Evolutionary conservation across 2,888 invertebrate genomes (phyloP), one percentile per base, ranked within the genome.

Genomic region (Rhingia campestris): DNA sequence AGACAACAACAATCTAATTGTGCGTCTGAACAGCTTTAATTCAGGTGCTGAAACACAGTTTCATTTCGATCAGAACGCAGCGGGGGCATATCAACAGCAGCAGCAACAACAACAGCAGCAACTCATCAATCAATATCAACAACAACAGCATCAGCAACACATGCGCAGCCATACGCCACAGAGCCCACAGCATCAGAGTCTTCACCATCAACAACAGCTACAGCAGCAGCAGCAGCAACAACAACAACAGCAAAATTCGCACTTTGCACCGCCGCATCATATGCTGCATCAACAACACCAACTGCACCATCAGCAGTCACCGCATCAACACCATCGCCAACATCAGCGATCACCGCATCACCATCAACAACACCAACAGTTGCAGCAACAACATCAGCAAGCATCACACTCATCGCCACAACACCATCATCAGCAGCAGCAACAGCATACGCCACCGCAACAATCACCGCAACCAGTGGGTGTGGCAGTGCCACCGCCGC

Each of bases 281-380:
- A 87, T 90, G 54, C 87, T 88, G 7, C 89, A 88, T 10, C 89
- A 89, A 63, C 90, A 89, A 53, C 88, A 87, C 37, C 88, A 89
- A 47, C 79, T 87, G 66, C 86, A 86, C 32, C 86, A 86, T 54
- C 90, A 88, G 35, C 89, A 88, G n/a, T 87, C 88, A 58, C 88
- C 87, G 53, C 79, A 82, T 70, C 63, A 86, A 73, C 88, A 89
- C 86, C 88, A 90, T 51, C 87, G 90, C 86, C 88, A 87, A 64
- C 89, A 87, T 35, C 89, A 90, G 67, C 88, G 88, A 12, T 89
- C 90, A 72, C 90, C 90, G n/a, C 88, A 90, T 10, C 91, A 91
- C 64, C 90, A 89, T 43, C 88, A 86, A 67, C 86, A 89, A 6
- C 81, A 87, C 14, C 76, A 87, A 81, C 89, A 90, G 43, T 89